Percentiles rank a stretch among this genome's conserved stretches.
These are phyloP conservation scores for Amiota minor DNA, from an alignment of 2,888 invertebrate species.

Conservation along the genomic window DNA sequence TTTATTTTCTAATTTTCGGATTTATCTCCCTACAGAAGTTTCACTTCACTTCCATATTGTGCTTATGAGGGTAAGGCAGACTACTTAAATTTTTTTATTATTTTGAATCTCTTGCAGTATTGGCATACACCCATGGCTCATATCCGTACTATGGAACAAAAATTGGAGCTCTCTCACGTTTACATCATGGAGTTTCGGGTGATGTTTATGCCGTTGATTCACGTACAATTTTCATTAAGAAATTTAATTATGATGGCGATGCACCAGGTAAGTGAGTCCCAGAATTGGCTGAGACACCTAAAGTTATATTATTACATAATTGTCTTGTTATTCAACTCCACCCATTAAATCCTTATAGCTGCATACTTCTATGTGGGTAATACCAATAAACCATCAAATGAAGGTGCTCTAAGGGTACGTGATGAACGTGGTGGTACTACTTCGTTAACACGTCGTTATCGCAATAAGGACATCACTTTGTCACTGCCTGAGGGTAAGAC, in stretches of 20 bases:
- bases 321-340: constrained; percentile 1
- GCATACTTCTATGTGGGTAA: constrained; percentile 93
- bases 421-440: constrained; percentile 88
- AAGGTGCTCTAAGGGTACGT: constrained; percentile 81
- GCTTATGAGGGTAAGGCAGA: no score
- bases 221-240: constrained; percentile 87
- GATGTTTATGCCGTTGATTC: constrained; percentile 91
- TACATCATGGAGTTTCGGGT: constrained; percentile 89
- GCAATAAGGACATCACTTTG: constrained; percentile 86
- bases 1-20: no score
- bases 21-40: no score
- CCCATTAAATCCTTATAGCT: constrained; percentile 75
- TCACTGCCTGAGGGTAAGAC: constrained; percentile 91
- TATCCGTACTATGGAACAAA: constrained; percentile 84
- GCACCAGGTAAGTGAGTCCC: constrained; percentile 81
- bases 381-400: constrained; percentile 79
- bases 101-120: constrained; percentile 47
- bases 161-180: constrained; percentile 83
- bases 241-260: constrained; percentile 92
- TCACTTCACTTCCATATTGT: constrained; percentile 20
- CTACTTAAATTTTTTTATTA: constrained; percentile 17
- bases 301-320: no score
- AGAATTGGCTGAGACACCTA: no score
- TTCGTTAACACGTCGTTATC: constrained; percentile 83
- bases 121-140: constrained; percentile 61